These are phyloP conservation scores for Oryzias woworae DNA, from an alignment of 2,113 vertebrate genomes.

Conservation along the genomic window DNA sequence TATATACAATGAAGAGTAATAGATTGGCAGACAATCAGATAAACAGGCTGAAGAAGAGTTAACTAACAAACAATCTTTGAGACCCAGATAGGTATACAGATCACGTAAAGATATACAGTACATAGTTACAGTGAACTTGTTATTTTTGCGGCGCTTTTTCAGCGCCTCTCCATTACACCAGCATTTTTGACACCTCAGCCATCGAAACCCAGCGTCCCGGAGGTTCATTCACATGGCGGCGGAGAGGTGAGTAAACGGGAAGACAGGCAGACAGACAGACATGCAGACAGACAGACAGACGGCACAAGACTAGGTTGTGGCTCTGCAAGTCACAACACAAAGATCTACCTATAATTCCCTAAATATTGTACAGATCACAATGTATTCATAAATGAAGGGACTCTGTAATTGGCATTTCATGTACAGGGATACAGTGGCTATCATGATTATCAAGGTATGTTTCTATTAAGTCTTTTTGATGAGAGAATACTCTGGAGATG, in stretches of 20 bases:
- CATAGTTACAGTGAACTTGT: constrained; percentile 68
- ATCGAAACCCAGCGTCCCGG: constrained; percentile 10
- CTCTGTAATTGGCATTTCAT: constrained; percentile 67
- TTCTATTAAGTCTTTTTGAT: constrained; percentile 59
- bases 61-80: constrained; percentile 72
- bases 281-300: constrained; percentile 58
- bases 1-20: constrained; percentile 77
- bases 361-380: constrained; percentile 70
- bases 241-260: constrained; percentile 64
- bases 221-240: constrained; percentile 51
- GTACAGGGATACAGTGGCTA: constrained; percentile 71
- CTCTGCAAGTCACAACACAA: constrained; percentile 52
- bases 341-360: constrained; percentile 71
- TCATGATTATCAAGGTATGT: constrained; percentile 70
- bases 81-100: constrained; percentile 74
- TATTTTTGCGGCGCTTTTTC: constrained; percentile 48
- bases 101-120: constrained; percentile 72
- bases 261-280: constrained; percentile 60
- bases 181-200: constrained; percentile 31
- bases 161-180: constrained; percentile 38
- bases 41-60: constrained; percentile 72
- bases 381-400: constrained; percentile 68
- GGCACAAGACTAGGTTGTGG: constrained; percentile 69
- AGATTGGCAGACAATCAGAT: constrained; percentile 76
- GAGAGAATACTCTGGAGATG: constrained; percentile 45